Conservation (phyloP, 2,888 invertebrate species). For the Cremastobaeus sp. region DNA sequence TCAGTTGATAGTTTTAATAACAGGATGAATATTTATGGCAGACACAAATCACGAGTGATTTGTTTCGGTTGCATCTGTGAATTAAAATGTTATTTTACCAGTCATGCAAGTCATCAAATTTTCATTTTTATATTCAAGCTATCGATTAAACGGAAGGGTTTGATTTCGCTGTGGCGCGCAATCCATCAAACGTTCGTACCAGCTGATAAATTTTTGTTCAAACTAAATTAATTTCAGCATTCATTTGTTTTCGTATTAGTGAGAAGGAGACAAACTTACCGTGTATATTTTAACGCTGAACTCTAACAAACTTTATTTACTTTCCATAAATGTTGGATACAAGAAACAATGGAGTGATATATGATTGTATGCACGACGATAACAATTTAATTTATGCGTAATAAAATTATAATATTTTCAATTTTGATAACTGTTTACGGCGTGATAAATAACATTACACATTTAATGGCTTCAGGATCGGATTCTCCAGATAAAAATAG, state of each 20-base stretch:
- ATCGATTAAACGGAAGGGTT: too few relatives aligned
- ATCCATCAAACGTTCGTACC: background rate
- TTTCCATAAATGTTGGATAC: constrained; percentile 13
- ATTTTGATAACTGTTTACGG: constrained; percentile 16
- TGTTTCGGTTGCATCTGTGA: too few relatives aligned
- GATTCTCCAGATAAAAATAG: too few relatives aligned
- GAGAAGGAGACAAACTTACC: constrained; percentile 26
- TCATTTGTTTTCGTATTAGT: constrained; percentile 25
- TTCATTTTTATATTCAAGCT: too few relatives aligned
- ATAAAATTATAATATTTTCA: constrained; percentile 2
- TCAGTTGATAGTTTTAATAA: too few relatives aligned
- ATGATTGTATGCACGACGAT: background rate
- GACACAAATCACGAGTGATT: too few relatives aligned
- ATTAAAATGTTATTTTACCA: too few relatives aligned
- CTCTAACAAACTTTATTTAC: constrained; percentile 44
- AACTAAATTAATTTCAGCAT: constrained; percentile 28
- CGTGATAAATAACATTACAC: constrained; percentile 19
- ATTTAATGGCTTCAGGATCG: too few relatives aligned
- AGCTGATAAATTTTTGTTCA: background rate
- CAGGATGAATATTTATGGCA: too few relatives aligned
- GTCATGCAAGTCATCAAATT: too few relatives aligned
- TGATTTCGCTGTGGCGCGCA: too few relatives aligned
- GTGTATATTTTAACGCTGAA: constrained; percentile 36
- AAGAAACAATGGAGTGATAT: constrained; percentile 18
- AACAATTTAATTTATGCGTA: constrained; percentile 27